Percentiles rank a stretch among this genome's conserved stretches.
phyloP scores from a whole-genome alignment of 37 sponge, comb jelly and placozoan genomes.

The Tethya wilhelma region DNA sequence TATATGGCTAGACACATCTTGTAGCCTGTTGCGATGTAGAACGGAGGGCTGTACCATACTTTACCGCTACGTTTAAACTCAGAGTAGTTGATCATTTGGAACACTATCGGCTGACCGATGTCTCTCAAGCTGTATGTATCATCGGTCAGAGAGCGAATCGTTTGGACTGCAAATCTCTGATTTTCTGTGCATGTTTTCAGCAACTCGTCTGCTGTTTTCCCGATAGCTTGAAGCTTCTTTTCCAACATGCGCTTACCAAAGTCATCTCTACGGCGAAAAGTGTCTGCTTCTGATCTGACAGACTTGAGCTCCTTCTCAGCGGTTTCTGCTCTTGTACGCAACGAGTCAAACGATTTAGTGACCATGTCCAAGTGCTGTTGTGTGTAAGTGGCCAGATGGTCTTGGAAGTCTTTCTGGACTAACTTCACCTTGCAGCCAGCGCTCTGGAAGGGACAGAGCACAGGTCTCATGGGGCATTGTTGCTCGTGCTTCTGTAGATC shows the following conservation, averaged over 20 bases:
- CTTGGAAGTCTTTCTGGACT: slow-evolving; percentile 37
- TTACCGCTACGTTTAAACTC: slow-evolving; percentile 50
- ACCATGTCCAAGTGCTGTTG: slow-evolving; percentile 37
- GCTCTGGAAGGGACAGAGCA: slow-evolving; percentile 36
- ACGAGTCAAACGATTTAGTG: slow-evolving; percentile 21
- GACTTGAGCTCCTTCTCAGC: slow-evolving; percentile 33
- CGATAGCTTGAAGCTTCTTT: slow-evolving; percentile 25
- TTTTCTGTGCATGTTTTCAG: slow-evolving; percentile 27
- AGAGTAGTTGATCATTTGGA: slow-evolving; percentile 64
- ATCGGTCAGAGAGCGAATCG: slow-evolving; percentile 50
- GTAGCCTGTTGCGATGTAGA: slow-evolving; percentile 56
- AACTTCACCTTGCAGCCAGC: slow-evolving; percentile 51
- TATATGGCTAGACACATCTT: slow-evolving; percentile 60
- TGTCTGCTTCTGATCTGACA: slow-evolving; percentile 12
- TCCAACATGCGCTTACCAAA: neutral
- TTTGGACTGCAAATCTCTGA: slow-evolving; percentile 40
- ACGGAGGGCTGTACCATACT: slow-evolving; percentile 54
- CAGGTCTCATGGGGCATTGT: slow-evolving; percentile 26
- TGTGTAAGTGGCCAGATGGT: slow-evolving; percentile 32
- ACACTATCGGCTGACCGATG: slow-evolving; percentile 35
- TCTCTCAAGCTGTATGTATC: slow-evolving; percentile 20
- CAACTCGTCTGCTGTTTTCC: slow-evolving; percentile 22
- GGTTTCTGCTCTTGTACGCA: slow-evolving; percentile 24
- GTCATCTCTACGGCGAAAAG: slow-evolving; percentile 4
- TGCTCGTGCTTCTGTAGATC: slow-evolving; percentile 48